Conservation (phyloP, 2,888 invertebrate genomes). For the Caenorhabditis panamensis region DNA sequence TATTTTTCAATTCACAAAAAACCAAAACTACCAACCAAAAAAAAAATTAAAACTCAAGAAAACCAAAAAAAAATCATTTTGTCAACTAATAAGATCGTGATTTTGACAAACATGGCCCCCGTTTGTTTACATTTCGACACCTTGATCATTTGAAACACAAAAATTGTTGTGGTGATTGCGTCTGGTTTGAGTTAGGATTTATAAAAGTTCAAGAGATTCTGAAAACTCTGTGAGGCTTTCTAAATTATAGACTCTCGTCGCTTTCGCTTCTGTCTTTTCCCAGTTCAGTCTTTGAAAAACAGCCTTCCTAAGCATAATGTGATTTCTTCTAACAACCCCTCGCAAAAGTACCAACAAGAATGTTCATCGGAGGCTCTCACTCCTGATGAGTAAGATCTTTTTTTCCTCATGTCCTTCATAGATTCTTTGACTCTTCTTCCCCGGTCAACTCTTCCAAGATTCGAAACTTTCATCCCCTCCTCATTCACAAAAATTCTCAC, state of each 20-base stretch:
- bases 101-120: no score
- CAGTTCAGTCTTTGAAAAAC: not conserved
- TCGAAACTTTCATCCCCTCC: conserved; percentile 23
- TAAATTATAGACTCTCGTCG: conserved; percentile 53
- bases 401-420: conserved; percentile 30
- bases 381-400: conserved; percentile 32
- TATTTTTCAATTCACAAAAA: no score
- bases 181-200: no score
- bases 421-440: conserved; percentile 1
- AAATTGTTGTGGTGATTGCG: no score
- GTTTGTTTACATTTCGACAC: no score
- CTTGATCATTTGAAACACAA: no score
- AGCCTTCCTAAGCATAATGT: conserved; percentile 5
- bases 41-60: no score
- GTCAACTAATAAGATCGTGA: no score
- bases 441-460: conserved; percentile 16
- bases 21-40: no score
- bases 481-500: conserved; percentile 38
- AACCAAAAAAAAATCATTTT: no score
- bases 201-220: no score
- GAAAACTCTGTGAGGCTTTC: not conserved
- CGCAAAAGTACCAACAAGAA: not conserved
- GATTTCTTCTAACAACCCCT: conserved; percentile 20
- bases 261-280: conserved; percentile 21
- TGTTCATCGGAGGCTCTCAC: conserved; percentile 37